phyloP scores from a whole-genome alignment of 2,888 invertebrate species.

The Heliconius ethilla region DNA sequence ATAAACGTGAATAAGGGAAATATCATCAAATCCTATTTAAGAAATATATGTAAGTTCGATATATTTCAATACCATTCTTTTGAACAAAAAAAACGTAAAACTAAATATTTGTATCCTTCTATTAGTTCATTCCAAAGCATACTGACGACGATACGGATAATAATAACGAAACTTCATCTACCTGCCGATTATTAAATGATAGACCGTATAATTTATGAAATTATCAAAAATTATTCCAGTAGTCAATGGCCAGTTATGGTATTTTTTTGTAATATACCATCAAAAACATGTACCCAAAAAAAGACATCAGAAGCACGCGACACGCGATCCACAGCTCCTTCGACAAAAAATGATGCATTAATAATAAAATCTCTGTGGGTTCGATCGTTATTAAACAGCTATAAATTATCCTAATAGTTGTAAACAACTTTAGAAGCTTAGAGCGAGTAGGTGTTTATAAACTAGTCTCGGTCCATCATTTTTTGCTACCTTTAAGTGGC shows the following conservation, averaged over 20 bases:
- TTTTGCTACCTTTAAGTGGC: conserved; percentile 25
- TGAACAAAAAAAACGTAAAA: neutral
- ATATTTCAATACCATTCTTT: neutral
- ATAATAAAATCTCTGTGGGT: conserved; percentile 76
- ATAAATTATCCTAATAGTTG: conserved; percentile 80
- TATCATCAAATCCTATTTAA: no score
- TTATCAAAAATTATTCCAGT: conserved; percentile 81
- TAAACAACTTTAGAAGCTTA: conserved; percentile 61
- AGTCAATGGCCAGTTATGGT: conserved; percentile 76
- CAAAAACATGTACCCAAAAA: conserved; percentile 65
- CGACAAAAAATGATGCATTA: conserved; percentile 68
- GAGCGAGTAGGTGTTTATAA: conserved; percentile 28
- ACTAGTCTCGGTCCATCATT: conserved; percentile 35
- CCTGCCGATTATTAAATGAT: conserved; percentile 70
- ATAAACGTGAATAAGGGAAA: no score
- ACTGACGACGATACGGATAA: conserved; percentile 24
- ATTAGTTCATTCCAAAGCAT: conserved; percentile 22
- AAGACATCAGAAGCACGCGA: conserved; percentile 75
- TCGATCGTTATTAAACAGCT: conserved; percentile 76
- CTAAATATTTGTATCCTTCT: conserved; percentile 2
- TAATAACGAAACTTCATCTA: conserved; percentile 60
- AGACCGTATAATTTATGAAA: conserved; percentile 78
- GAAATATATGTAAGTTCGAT: neutral
- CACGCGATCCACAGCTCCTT: conserved; percentile 72
- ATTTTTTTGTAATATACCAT: conserved; percentile 74